phyloP scores from a whole-genome alignment of 2,888 invertebrate genomes.

The Chaitophorus viminalis region DNA sequence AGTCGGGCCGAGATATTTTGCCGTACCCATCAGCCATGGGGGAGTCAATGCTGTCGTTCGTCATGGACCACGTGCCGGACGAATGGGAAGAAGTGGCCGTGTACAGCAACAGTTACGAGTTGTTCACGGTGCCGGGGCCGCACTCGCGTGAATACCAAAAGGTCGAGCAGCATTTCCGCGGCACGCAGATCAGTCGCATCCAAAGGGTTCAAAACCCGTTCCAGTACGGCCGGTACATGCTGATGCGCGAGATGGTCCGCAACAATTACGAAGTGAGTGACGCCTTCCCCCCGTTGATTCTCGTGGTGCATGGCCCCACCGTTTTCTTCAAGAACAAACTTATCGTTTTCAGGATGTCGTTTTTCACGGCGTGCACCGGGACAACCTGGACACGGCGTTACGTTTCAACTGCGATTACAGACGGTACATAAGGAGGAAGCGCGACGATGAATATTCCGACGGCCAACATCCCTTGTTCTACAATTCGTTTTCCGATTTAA shows the following conservation, averaged over 20 bases:
- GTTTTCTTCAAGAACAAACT: no score
- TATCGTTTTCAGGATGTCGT: conserved; percentile 9
- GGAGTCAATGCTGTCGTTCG: background rate
- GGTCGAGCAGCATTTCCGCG: background rate
- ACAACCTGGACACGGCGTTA: background rate
- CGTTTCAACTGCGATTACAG: conserved; percentile 38
- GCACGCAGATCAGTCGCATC: background rate
- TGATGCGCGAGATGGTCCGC: background rate
- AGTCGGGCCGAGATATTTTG: no score
- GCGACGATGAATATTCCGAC: background rate
- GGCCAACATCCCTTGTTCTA: conserved; percentile 15
- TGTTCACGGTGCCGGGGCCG: background rate
- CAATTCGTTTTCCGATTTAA: background rate
- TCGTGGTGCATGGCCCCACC: no score
- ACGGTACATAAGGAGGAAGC: background rate
- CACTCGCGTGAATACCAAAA: background rate
- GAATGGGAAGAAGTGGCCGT: background rate
- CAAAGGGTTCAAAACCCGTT: background rate
- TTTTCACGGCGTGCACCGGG: conserved; percentile 11
- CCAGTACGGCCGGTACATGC: background rate
- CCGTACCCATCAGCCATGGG: no score
- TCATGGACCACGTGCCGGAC: background rate
- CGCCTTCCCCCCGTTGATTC: no score
- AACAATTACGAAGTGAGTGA: background rate
- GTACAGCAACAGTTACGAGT: background rate